A percentile compares a stretch with the other conserved stretches of the same genome.
phyloP scores from a whole-genome alignment of 37 sponge, comb jelly and placozoan genomes.

The Diacarnus erythraeanus region DNA sequence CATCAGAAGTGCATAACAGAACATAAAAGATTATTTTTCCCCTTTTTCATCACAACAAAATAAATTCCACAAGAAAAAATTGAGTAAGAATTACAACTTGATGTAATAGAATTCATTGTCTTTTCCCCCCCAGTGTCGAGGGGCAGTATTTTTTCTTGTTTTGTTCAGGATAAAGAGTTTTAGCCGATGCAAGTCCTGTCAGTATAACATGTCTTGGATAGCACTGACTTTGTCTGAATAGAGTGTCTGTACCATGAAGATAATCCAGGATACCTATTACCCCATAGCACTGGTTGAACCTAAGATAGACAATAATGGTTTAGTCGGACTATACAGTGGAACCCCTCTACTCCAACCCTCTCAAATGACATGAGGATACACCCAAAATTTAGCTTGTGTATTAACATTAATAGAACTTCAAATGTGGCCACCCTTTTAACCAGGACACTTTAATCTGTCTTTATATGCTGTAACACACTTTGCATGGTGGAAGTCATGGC shows the following conservation, averaged over 20 bases:
- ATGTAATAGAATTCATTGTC: too few species aligned
- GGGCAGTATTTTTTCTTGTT: neutral
- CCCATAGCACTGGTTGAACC: slow-evolving; percentile 68
- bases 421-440: too few species aligned
- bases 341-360: too few species aligned
- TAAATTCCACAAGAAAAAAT: too few species aligned
- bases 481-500: slow-evolving; percentile 88
- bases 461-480: slow-evolving; percentile 34
- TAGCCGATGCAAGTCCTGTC: slow-evolving; percentile 40
- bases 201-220: slow-evolving; percentile 57
- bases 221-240: slow-evolving; percentile 31
- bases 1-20: too few species aligned
- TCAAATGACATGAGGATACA: too few species aligned
- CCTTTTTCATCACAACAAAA: too few species aligned
- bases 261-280: slow-evolving; percentile 79
- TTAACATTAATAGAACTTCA: too few species aligned
- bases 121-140: too few species aligned
- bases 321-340: neutral
- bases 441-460: neutral
- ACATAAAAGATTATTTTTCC: too few species aligned
- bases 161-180: slow-evolving; percentile 44
- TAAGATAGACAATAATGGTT: neutral
- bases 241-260: slow-evolving; percentile 63
- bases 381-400: too few species aligned
- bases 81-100: too few species aligned